Evolutionary conservation across 1,140 invertebrate genomes (phyloP), one percentile per base, ranked within the genome.

Genomic region (Apis dorsata): DNA sequence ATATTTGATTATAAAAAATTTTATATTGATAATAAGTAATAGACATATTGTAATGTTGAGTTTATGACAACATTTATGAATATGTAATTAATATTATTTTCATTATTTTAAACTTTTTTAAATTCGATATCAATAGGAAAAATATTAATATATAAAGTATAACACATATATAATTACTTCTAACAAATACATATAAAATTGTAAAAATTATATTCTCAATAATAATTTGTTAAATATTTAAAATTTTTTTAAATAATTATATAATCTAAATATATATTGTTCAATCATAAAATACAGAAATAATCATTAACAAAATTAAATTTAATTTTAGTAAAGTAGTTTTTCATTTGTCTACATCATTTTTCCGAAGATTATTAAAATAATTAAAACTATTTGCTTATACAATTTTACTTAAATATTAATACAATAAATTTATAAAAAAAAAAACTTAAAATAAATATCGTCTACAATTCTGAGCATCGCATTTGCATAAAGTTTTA

Each of bases 401-500:
- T 24, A 76, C 17, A 53, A 72, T 0, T 44, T 57, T 19, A 19
- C 55, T 34, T 28, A 10, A 19, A 71, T 34, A 51, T 9, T 71
- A 51, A 24, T 13, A 13, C 19, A 21, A 60, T 49, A 21, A 55
- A 74, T 13, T 65, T 66, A 12, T 11, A 0, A 19, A 28, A 19
- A 28, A 3, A 19, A 0, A 57, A 49, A 21, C 51, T 94, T 92
- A 96, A 94, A 97, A 96, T 53, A 97, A 93, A 94, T 96, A 96
- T 92, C 95, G 95, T 84, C 96, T 93, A 91, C 96, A 97, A 79
- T 94, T 95, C 49, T 94, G 87, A 4, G 96, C 92, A 65, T 95
- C 95, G 93, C 96, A 97, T 92, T 96, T 96, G 88, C 96, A 97
- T 9, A 91, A 85, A 70, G 91, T 93, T 69, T 89, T 91, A 28